Evolutionary conservation across 2,797 vertebrate genomes (phyloP).

Genomic region (Amblyraja radiata): DNA sequence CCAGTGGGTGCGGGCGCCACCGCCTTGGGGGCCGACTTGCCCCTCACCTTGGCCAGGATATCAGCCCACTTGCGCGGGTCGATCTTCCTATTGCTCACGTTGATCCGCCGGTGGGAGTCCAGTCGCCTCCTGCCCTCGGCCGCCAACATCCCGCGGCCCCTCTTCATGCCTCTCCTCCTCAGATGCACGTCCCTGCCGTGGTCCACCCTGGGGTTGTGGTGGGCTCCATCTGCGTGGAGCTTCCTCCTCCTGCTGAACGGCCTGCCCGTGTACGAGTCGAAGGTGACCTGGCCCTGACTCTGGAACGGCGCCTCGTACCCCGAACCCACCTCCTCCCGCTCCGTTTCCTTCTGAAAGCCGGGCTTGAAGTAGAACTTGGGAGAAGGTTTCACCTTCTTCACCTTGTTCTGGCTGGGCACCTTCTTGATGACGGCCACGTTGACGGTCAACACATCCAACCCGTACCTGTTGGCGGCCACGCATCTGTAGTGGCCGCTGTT

Average conservation of each 20-base stretch:
- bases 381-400: conserved; percentile 55
- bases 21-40: conserved; percentile 56
- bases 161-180: conserved; percentile 50
- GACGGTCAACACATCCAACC: conserved; percentile 63
- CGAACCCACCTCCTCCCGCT: conserved; percentile 61
- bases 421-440: conserved; percentile 58
- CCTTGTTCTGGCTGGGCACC: conserved; percentile 51
- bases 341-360: conserved; percentile 51
- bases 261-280: conserved; percentile 45
- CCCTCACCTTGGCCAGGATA: conserved; percentile 81
- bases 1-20: conserved; percentile 39
- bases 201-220: conserved; percentile 45
- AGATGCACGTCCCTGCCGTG: conserved; percentile 47
- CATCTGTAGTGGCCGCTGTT: conserved; percentile 82
- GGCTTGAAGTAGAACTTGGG: conserved; percentile 57
- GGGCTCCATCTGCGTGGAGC: conserved; percentile 43
- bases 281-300: conserved; percentile 39
- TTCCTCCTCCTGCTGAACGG: conserved; percentile 48
- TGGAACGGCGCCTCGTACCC: conserved; percentile 49
- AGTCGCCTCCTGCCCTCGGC: conserved; percentile 59
- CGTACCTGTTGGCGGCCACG: conserved; percentile 71
- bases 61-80: conserved; percentile 81
- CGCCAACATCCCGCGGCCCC: conserved; percentile 43
- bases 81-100: conserved; percentile 73
- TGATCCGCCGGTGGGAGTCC: conserved; percentile 66